A percentile compares a stretch with the other conserved stretches of the same genome.
These are phyloP conservation scores for Amiota mariae DNA, from an alignment of 2,888 invertebrate genomes.

Conservation along the genomic window DNA sequence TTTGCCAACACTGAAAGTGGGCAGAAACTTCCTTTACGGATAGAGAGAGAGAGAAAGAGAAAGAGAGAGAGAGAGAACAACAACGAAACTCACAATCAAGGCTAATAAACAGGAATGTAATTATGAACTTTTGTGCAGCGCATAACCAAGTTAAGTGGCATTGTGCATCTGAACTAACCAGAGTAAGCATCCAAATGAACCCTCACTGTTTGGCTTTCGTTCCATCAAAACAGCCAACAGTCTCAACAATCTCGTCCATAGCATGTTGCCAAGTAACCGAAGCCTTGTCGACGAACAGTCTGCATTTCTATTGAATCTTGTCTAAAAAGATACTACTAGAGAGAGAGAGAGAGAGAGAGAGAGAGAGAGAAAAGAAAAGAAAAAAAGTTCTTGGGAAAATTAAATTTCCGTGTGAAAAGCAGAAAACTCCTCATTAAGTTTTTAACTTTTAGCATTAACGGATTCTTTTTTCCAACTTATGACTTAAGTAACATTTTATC, in stretches of 20 bases:
- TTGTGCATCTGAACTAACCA: slow-evolving; percentile 8
- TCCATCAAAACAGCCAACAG: background rate
- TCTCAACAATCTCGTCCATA: background rate
- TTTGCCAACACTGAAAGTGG: slow-evolving; percentile 8
- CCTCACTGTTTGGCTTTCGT: background rate
- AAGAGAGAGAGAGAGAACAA: too few species aligned
- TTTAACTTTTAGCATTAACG: slow-evolving; percentile 38
- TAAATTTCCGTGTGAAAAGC: slow-evolving; percentile 3
- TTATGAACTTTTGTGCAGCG: slow-evolving; percentile 63
- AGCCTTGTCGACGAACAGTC: background rate
- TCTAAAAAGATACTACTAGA: too few species aligned
- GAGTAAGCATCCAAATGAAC: background rate
- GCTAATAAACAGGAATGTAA: slow-evolving; percentile 71
- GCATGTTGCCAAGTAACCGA: slow-evolving; percentile 1
- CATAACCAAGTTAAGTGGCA: slow-evolving; percentile 54
- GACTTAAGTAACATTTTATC: background rate
- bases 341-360: too few species aligned
- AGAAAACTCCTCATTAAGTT: slow-evolving; percentile 49
- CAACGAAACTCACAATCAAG: slow-evolving; percentile 56
- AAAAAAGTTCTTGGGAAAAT: slow-evolving; percentile 2
- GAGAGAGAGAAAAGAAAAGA: too few species aligned
- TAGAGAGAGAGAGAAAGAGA: background rate
- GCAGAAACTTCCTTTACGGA: background rate
- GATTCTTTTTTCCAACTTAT: slow-evolving; percentile 41
- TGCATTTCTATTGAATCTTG: too few species aligned